Conservation (phyloP, 2,888 invertebrate species). For the Polymixis flavicincta region DNA sequence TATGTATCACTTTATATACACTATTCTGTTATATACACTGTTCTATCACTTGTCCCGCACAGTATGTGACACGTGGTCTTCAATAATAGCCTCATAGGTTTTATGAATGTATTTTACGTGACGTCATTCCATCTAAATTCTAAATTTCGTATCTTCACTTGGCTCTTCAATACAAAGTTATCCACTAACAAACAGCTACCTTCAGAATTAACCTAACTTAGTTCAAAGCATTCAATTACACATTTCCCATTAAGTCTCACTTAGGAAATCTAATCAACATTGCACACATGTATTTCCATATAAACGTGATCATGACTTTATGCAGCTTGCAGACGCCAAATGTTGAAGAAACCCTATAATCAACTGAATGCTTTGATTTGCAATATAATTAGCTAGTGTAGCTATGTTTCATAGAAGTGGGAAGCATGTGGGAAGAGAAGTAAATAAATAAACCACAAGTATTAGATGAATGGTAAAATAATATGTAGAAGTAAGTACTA, state of each 20-base stretch:
- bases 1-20: too few species aligned
- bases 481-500: background rate
- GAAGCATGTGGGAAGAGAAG: background rate
- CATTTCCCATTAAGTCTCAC: conserved; percentile 37
- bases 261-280: conserved; percentile 40
- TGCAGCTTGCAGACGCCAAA: conserved; percentile 32
- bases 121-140: background rate
- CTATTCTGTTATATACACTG: too few species aligned
- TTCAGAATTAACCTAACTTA: conserved; percentile 5
- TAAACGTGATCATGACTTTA: conserved; percentile 42
- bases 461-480: background rate
- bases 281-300: conserved; percentile 17
- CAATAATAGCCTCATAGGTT: background rate
- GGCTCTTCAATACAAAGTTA: background rate
- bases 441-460: background rate
- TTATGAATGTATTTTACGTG: background rate
- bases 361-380: conserved; percentile 46
- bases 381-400: conserved; percentile 36
- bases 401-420: conserved; percentile 15
- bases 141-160: background rate
- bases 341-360: conserved; percentile 45
- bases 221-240: conserved; percentile 32
- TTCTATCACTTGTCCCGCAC: too few species aligned
- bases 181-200: background rate
- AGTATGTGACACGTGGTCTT: background rate